Percentiles rank a stretch among this genome's conserved stretches.
Evolutionary conservation across 2,888 invertebrate species (phyloP).

Genomic region (Pollenia griseotomentosa): DNA sequence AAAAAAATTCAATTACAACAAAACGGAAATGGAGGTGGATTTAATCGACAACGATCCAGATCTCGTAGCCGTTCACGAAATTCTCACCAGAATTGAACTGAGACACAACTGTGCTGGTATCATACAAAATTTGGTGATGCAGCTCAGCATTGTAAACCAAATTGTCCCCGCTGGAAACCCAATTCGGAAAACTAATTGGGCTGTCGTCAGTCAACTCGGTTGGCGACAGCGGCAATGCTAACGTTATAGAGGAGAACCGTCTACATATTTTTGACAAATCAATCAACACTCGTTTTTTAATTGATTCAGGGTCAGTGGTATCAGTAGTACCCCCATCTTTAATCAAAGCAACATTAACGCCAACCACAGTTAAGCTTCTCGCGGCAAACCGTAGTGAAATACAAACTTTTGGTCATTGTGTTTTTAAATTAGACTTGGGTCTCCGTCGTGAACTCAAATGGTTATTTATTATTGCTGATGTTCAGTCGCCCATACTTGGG

Average conservation of each 20-base stretch:
- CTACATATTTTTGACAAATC: too few species aligned
- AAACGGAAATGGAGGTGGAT: neutral
- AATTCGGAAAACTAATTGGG: constrained; percentile 19
- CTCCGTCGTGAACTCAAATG: constrained; percentile 54
- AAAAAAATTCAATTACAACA: constrained; percentile 25
- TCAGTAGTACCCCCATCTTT: constrained; percentile 60
- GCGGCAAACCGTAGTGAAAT: constrained; percentile 72
- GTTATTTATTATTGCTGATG: constrained; percentile 72
- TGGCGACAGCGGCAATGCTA: constrained; percentile 5
- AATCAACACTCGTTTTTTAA: constrained; percentile 40
- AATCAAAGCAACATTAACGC: constrained; percentile 35
- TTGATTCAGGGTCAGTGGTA: constrained; percentile 61
- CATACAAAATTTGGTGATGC: constrained; percentile 26
- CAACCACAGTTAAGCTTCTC: constrained; percentile 59
- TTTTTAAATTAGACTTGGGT: constrained; percentile 56
- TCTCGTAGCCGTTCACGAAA: constrained; percentile 2
- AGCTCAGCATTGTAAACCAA: constrained; percentile 30
- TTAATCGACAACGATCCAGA: neutral
- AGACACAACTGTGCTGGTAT: constrained; percentile 12
- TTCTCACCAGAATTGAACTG: neutral
- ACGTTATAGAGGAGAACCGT: constrained; percentile 37
- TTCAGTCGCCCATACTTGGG: constrained; percentile 67
- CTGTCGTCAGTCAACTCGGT: constrained; percentile 32
- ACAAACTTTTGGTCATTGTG: constrained; percentile 54
- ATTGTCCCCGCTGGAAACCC: neutral